Conservation (phyloP, 2,888 invertebrate genomes). For the Halictus quadricinctus region DNA sequence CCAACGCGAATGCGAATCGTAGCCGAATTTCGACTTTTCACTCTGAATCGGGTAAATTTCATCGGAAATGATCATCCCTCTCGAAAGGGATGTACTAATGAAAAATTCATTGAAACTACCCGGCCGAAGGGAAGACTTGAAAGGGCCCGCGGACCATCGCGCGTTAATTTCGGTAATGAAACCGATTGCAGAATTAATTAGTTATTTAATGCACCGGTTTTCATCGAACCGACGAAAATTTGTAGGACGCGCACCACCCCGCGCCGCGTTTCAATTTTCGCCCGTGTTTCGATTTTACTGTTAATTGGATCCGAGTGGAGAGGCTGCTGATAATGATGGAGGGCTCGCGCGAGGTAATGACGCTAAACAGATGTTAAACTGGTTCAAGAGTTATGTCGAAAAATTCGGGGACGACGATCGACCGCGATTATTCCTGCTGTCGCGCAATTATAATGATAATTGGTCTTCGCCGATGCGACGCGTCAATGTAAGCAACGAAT, state of each 20-base stretch:
- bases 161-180: constrained; percentile 6
- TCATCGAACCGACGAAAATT: not conserved
- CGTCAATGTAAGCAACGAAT: no score
- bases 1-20: not conserved
- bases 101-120: not conserved
- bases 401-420: not conserved
- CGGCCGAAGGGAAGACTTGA: not conserved
- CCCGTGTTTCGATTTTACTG: not conserved
- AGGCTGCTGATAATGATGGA: not conserved
- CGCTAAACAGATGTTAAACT: not conserved
- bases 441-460: not conserved
- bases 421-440: not conserved
- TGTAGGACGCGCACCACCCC: not conserved
- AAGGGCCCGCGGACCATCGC: no score
- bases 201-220: not conserved
- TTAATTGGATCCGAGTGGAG: not conserved
- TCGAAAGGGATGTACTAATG: no score
- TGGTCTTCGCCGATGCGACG: not conserved
- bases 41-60: no score
- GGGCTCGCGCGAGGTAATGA: not conserved
- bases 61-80: no score
- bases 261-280: not conserved
- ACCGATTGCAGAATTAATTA: not conserved
- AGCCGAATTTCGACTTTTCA: no score
- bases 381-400: not conserved